Evolutionary conservation across 2,113 vertebrate genomes (phyloP), one percentile per base, ranked within the genome.

Genomic region (Sakesphorus luctuosus): DNA sequence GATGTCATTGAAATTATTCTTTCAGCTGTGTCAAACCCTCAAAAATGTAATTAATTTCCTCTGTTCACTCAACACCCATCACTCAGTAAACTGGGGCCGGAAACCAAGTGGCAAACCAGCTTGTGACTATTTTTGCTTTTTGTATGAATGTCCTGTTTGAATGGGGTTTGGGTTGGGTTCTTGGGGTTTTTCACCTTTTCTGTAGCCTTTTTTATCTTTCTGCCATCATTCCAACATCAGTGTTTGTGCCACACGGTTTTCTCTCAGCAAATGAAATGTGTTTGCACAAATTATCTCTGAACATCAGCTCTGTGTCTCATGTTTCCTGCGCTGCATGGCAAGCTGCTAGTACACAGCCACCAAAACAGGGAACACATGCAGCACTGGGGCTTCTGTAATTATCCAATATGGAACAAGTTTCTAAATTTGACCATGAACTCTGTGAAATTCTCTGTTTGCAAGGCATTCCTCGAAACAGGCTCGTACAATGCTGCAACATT

Each of bases 41-140:
- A 96, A 74, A 93, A 92, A 88, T 81, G 59, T 80, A 80, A 66
- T 79, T 77, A 6, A 92, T 92, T 96, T 95, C 80, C 86, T 90
- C 73, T 55, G 46, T 44, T 93, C 85, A 35, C 58, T 95, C 68
- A 90, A 55, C 65, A 77, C 65, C 65, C 68, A 19, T 92, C 56
- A 47, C 26, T 84, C 73, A 67, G 83, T 87, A 77, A 90, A 59
- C 18, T 67, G 56, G 35, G 36, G 14, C 79, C 4, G 3, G 86
- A 94, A 95, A 92, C 36, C 35, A 74, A 90, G 49, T 28, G 49
- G 20, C 67, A 93, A 86, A 84, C 24, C 52, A 86, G 47, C 43
- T 67, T 71, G 73, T n/a, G 55, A 53, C 31, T 78, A 35, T 66
- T 90, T 92, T 86, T 90, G 55, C 26, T 80, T 87, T 87, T 49